Evolutionary conservation across 2,113 vertebrate genomes (phyloP).

Genomic region (Zeus faber): DNA sequence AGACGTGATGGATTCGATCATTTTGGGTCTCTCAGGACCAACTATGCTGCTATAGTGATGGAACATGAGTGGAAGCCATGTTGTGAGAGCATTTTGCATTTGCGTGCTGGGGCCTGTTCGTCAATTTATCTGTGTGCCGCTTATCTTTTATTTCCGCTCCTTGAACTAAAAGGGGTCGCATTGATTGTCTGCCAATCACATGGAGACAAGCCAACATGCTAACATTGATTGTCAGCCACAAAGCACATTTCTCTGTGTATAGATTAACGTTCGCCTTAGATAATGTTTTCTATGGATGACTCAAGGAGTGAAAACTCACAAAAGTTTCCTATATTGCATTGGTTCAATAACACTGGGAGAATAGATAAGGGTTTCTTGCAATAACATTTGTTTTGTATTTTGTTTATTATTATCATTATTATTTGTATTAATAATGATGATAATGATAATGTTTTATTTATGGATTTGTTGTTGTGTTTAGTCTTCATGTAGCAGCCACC

Average conservation of each 20-base stretch:
- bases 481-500: conserved; percentile 88
- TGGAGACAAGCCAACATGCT: too few relatives aligned
- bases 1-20: conserved; percentile 37
- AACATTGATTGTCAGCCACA: conserved; percentile 39
- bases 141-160: too few relatives aligned
- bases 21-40: conserved; percentile 45
- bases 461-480: conserved; percentile 21
- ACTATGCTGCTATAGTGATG: conserved; percentile 61
- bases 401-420: too few relatives aligned
- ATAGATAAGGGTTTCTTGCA: too few relatives aligned
- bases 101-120: conserved; percentile 1
- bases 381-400: too few relatives aligned
- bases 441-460: conserved; percentile 6
- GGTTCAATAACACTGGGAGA: too few relatives aligned
- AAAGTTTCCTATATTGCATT: too few relatives aligned
- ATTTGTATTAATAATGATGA: too few relatives aligned
- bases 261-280: background rate
- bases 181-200: too few relatives aligned
- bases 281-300: background rate
- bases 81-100: conserved; percentile 16
- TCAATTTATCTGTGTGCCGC: conserved; percentile 8
- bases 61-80: conserved; percentile 56
- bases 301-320: too few relatives aligned
- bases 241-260: conserved; percentile 9
- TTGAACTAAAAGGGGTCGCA: too few relatives aligned